Evolutionary conservation across 2,113 vertebrate genomes (phyloP), one percentile per base, ranked within the genome.

Genomic region (Noturus placidus): DNA sequence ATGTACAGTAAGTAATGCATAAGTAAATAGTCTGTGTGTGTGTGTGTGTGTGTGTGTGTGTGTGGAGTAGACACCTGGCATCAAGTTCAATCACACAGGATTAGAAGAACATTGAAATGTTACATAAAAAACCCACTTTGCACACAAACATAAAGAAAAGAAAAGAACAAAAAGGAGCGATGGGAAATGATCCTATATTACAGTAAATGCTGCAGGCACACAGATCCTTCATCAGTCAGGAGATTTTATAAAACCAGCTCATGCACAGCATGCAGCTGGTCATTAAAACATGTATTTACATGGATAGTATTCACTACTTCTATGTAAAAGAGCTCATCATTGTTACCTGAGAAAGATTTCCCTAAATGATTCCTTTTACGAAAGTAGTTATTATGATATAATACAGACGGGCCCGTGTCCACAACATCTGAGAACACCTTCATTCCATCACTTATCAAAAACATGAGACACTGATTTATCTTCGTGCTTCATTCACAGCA

Each of bases 231-330:
- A 10, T 61, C 79, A 27, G 56, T 61, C 56, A 27, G 33, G 33
- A 35, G 54, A 81, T 38, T 20, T 22, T 35, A 80, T 57, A 13
- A 22, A 80, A 19, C 54, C 78, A 1, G 1, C 30, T 57, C 78
- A 80, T 57, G 78, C 20, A 42, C 46, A n/a, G 38, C n/a, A 25
- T 82, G 79, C 56, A 82, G 57, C 56, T 15, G 79, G 79, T 61
- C 79, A 82, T 61, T 61, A 82, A 59, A 61, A 82, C 79, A 42
- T 82, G 56, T 15, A 82, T 38, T 59, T 59, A 81, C 79, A 42
- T 0, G 56, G 13, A 5, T 61, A 42, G 15, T 10, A 81, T 38
- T 54, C 30, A 38, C 54, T 25, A 20, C 59, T 38, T 81, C 79
- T 81, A 25, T 22, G 61, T 56, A 25, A 61, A 38, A 80, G 52